These are phyloP conservation scores for Bradysia coprophila DNA, from an alignment of 1,140 invertebrate genomes.

Conservation along the genomic window DNA sequence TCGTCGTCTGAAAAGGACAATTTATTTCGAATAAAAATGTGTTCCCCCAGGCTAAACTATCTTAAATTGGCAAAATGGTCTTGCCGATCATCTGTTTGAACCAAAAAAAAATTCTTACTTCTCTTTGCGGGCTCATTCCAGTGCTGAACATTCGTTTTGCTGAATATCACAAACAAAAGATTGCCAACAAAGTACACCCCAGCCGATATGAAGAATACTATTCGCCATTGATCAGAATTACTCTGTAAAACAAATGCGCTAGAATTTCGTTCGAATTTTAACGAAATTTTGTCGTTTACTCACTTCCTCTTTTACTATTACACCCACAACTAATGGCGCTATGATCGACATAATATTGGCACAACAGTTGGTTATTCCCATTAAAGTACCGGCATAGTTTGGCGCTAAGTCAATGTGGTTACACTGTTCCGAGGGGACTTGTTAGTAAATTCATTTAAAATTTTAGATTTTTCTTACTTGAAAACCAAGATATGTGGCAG, in stretches of 20 bases:
- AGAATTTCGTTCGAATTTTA: slow-evolving; percentile 1
- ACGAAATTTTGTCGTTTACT: neutral
- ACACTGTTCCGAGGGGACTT: too few species aligned
- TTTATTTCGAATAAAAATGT: too few species aligned
- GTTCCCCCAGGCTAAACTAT: too few species aligned
- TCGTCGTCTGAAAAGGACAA: too few species aligned
- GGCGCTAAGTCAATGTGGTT: slow-evolving; percentile 60
- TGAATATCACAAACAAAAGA: slow-evolving; percentile 45
- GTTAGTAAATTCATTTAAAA: too few species aligned
- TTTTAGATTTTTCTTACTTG: slow-evolving; percentile 29
- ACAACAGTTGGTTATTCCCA: slow-evolving; percentile 52
- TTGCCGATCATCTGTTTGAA: too few species aligned
- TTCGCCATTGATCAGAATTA: slow-evolving; percentile 42
- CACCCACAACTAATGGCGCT: slow-evolving; percentile 43
- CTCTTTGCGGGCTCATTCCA: too few species aligned
- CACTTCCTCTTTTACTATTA: slow-evolving; percentile 36
- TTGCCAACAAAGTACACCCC: slow-evolving; percentile 48
- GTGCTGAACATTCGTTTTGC: slow-evolving; percentile 34
- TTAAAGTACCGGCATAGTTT: slow-evolving; percentile 52
- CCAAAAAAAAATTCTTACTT: too few species aligned
- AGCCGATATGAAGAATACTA: slow-evolving; percentile 55
- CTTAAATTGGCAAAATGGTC: too few species aligned
- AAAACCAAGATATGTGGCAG: slow-evolving; percentile 51
- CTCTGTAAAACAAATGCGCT: slow-evolving; percentile 25
- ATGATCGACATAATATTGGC: slow-evolving; percentile 55